A percentile compares a stretch with the other conserved stretches of the same genome.
Conservation (phyloP, 1,140 invertebrate species). For the Pectinophora gossypiella region DNA sequence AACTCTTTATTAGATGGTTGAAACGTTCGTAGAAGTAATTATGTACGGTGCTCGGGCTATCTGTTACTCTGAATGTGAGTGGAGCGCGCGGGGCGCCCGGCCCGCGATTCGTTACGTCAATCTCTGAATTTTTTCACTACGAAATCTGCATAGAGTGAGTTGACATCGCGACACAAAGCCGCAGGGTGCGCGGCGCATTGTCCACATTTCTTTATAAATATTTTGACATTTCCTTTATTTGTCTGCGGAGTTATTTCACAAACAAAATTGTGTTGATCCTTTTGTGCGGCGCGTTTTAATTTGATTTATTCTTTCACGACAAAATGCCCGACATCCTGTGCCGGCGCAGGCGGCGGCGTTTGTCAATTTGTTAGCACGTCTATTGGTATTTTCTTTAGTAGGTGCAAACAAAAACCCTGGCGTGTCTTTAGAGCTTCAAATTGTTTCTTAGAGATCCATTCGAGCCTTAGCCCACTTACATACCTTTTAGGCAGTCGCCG, state of each 20-base stretch:
- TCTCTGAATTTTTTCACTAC: conserved; percentile 59
- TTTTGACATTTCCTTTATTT: conserved; percentile 72
- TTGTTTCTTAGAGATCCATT: conserved; percentile 30
- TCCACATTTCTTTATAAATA: conserved; percentile 71
- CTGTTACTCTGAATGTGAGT: conserved; percentile 47
- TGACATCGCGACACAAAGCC: conserved; percentile 61
- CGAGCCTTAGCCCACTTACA: conserved; percentile 15
- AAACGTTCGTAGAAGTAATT: conserved; percentile 65
- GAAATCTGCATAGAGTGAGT: conserved; percentile 70
- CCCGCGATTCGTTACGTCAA: conserved; percentile 70
- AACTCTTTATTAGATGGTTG: conserved; percentile 61
- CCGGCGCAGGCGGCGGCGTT: conserved; percentile 44
- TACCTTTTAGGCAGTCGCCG: conserved; percentile 17
- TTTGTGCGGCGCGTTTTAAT: conserved; percentile 64
- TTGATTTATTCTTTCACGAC: conserved; percentile 70
- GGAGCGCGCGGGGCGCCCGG: conserved; percentile 48
- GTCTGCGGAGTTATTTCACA: conserved; percentile 53
- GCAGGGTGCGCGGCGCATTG: conserved; percentile 52
- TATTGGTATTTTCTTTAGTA: conserved; percentile 53
- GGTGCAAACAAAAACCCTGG: conserved; percentile 44
- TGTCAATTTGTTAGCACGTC: conserved; percentile 63
- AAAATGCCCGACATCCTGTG: conserved; percentile 57
- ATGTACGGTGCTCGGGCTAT: conserved; percentile 63
- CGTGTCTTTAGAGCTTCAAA: conserved; percentile 31
- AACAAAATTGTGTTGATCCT: conserved; percentile 63